Evolutionary conservation across 2,888 invertebrate genomes (phyloP).

Genomic region (Molanna angustata): DNA sequence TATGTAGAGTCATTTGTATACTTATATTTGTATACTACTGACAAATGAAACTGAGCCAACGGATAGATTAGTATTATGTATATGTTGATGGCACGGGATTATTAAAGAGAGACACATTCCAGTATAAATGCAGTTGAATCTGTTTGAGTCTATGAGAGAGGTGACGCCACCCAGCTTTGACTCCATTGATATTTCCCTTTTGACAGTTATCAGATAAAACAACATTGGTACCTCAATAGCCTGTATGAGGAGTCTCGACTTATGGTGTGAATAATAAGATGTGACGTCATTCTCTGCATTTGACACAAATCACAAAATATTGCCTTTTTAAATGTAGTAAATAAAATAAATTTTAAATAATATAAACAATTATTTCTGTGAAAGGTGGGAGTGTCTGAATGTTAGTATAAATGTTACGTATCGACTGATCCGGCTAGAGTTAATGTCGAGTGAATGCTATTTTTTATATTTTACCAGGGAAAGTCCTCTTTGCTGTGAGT

Average conservation of each 20-base stretch:
- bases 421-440: conserved; percentile 30
- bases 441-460: conserved; percentile 29
- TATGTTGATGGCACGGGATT: conserved; percentile 9
- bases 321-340: conserved; percentile 32
- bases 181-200: too few relatives aligned
- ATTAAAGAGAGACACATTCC: conserved; percentile 24
- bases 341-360: conserved; percentile 18
- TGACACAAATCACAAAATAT: conserved; percentile 26
- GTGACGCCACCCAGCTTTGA: neutral
- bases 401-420: conserved; percentile 18
- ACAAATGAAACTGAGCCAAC: too few relatives aligned
- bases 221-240: too few relatives aligned
- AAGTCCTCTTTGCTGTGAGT: conserved; percentile 25
- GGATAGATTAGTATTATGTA: conserved; percentile 7
- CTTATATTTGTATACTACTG: too few relatives aligned
- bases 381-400: conserved; percentile 8
- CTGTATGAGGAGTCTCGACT: neutral
- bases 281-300: conserved; percentile 2
- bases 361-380: conserved; percentile 17
- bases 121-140: conserved; percentile 24
- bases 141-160: conserved; percentile 5
- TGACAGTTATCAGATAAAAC: too few relatives aligned
- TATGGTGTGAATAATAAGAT: conserved; percentile 1
- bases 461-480: conserved; percentile 33
- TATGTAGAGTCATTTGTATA: too few relatives aligned